These are phyloP conservation scores for Eupristina koningsbergeri DNA, from an alignment of 1,140 invertebrate genomes.

Conservation along the genomic window DNA sequence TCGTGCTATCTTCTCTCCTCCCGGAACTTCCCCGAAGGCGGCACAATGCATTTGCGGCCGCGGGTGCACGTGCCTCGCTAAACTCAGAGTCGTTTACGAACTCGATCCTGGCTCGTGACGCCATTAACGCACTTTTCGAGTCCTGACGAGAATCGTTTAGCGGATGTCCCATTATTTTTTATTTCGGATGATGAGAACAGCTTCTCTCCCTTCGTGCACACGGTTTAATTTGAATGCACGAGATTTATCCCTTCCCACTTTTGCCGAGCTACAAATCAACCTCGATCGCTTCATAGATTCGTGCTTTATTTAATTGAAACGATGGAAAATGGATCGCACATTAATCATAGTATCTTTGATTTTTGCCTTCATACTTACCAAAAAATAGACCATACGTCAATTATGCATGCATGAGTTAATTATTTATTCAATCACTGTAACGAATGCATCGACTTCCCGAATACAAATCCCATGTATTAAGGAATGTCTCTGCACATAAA, in stretches of 20 bases:
- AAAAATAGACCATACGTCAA: neutral
- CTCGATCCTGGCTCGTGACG: neutral
- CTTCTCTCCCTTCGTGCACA: no score
- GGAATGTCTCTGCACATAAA: neutral
- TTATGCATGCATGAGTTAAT: neutral
- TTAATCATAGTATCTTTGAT: no score
- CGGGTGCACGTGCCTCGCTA: neutral
- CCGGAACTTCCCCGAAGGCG: neutral
- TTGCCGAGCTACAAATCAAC: no score
- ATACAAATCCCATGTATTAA: neutral
- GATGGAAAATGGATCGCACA: neutral
- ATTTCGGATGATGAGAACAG: no score
- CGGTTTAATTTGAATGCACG: no score
- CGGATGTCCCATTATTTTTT: no score
- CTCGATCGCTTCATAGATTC: no score
- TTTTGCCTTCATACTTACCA: neutral
- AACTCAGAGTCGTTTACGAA: neutral
- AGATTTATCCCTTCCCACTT: no score
- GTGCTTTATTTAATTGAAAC: neutral
- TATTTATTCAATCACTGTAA: neutral
- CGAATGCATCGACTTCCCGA: neutral
- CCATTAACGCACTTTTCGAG: slow-evolving; percentile 3
- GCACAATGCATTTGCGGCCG: neutral
- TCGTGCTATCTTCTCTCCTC: neutral
- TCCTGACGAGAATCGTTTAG: neutral